Conservation (phyloP, 2,888 invertebrate genomes). For the Orthosia gothica region DNA sequence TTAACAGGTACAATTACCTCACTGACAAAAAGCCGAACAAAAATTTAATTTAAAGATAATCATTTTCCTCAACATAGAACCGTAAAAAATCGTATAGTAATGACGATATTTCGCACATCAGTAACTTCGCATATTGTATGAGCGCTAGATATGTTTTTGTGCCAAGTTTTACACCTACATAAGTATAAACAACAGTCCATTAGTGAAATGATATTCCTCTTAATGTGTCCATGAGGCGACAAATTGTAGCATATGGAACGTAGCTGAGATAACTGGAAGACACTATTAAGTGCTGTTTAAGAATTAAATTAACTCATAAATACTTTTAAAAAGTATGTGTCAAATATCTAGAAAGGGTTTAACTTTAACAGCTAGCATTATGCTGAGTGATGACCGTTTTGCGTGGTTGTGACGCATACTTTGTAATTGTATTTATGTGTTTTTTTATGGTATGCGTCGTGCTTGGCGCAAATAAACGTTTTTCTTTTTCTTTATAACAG, state of each 20-base stretch:
- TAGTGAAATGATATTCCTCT: slow-evolving; percentile 88
- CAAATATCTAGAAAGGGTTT: too few species aligned
- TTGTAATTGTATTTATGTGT: too few species aligned
- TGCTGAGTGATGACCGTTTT: too few species aligned
- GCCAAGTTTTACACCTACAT: slow-evolving; percentile 71
- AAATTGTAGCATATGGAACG: slow-evolving; percentile 76
- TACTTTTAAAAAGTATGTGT: too few species aligned
- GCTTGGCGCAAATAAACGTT: too few species aligned
- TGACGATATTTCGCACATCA: slow-evolving; percentile 70
- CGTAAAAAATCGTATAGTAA: slow-evolving; percentile 55
- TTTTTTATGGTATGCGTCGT: too few species aligned
- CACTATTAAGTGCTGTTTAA: not conserved
- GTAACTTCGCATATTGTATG: slow-evolving; percentile 74
- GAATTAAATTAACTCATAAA: not conserved
- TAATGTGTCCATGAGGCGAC: slow-evolving; percentile 83
- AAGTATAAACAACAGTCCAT: slow-evolving; percentile 83
- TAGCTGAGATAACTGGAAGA: slow-evolving; percentile 66
- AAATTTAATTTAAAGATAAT: too few species aligned
- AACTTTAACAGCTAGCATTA: too few species aligned
- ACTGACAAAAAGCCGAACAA: not conserved
- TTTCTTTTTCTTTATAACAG: too few species aligned
- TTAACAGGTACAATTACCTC: not conserved
- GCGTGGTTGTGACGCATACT: too few species aligned
- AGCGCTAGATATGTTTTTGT: slow-evolving; percentile 69
- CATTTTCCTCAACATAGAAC: slow-evolving; percentile 27